Evolutionary conservation across 2,888 invertebrate species (phyloP), one percentile per base, ranked within the genome.

Genomic region (Conus canariensis): DNA sequence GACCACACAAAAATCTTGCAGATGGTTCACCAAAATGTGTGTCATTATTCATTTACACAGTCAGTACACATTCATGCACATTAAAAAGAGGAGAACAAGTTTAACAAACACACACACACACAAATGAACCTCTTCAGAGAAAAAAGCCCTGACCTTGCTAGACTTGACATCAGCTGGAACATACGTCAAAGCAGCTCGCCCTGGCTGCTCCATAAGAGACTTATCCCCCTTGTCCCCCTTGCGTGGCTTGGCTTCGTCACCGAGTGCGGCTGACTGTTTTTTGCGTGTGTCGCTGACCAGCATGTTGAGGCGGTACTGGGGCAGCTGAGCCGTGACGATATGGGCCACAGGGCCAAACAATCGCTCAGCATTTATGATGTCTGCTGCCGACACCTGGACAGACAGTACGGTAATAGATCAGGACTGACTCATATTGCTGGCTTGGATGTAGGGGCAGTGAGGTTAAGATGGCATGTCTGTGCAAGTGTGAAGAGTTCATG

Each of bases 291-390:
- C 95, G 22, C 94, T 95, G 14, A 95, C 93, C 56, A 96, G 92
- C 16, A 94, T 93, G 59, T 95, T 92, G 9, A 96, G 93, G 87
- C 95, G 92, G 30, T 95, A 94, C 92, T 95, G 95, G 6, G 91
- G 91, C 45, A 90, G 86, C 90, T 95, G 93, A 56, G 94, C 92
- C 56, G 94, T 93, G 45, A 94, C 93, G 25, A 94, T 91, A 74
- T 93, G 92, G 74, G 95, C 94, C 89, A 96, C 91, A n/a, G 95
- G 93, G 70, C 95, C 95, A 94, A 96, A 96, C 90, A 96, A 92
- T 90, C 95, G 94, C 91, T 96, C 96, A 56, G 96, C 96, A 91
- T 95, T 94, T 30, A 95, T 92, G 87, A 96, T 95, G 91, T 96
- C 96, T 30, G 93, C 90, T 4, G 95, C 93, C n/a, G 95, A 95